phyloP scores from a whole-genome alignment of 2,797 vertebrate genomes.

The Odontamblyopus lacepedii region DNA sequence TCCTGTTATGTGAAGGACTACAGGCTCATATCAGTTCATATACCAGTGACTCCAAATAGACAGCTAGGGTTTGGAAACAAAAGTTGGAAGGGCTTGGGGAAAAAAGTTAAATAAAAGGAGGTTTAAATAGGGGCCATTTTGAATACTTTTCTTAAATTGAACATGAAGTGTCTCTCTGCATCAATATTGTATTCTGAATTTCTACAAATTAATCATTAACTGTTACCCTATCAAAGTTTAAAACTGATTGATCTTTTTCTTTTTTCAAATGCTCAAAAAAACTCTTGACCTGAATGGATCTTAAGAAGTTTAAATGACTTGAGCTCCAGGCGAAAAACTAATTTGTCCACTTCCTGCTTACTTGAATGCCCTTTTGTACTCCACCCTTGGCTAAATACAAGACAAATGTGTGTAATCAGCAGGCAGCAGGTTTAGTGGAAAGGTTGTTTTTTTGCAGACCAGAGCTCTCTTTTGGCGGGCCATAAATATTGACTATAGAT shows the following conservation, averaged over 20 bases:
- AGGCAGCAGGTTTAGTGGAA: constrained; percentile 70
- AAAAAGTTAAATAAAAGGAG: not conserved
- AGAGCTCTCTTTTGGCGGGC: constrained; percentile 60
- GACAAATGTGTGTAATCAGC: constrained; percentile 77
- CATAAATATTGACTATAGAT: constrained; percentile 75
- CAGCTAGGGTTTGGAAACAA: constrained; percentile 10
- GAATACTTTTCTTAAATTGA: not conserved
- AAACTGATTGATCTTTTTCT: not conserved
- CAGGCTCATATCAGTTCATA: constrained; percentile 42
- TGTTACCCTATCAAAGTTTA: not conserved
- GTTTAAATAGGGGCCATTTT: not conserved
- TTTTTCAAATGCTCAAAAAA: not conserved
- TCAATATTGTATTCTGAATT: not conserved
- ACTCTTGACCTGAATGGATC: constrained; percentile 6
- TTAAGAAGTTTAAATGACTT: constrained; percentile 28
- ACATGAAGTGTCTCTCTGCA: not conserved
- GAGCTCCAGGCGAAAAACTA: constrained; percentile 35
- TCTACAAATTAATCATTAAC: not conserved
- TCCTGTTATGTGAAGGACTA: constrained; percentile 43
- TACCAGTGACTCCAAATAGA: constrained; percentile 34
- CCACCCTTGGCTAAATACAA: constrained; percentile 73
- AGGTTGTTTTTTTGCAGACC: constrained; percentile 64
- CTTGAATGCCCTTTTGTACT: constrained; percentile 61
- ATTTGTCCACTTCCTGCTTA: constrained; percentile 22
- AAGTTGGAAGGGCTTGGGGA: not conserved